Conservation (phyloP, 1,140 invertebrate genomes). For the Pseudomyrmex gracilis region DNA sequence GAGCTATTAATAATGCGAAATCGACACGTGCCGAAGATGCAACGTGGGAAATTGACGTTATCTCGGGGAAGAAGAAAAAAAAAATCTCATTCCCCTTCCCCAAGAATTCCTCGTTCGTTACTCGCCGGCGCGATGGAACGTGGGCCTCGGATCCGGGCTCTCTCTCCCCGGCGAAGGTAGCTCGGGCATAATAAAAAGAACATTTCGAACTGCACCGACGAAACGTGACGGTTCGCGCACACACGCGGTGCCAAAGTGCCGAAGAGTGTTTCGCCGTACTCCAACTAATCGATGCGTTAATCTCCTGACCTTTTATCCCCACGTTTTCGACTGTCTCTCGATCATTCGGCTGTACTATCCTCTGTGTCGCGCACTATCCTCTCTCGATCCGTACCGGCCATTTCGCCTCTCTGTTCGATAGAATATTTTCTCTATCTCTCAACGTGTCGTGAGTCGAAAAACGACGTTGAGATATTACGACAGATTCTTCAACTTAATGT, state of each 20-base stretch:
- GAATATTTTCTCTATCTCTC: conserved; percentile 65
- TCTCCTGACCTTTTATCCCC: conserved; percentile 79
- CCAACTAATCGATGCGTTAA: conserved; percentile 83
- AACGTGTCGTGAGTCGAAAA: conserved; percentile 59
- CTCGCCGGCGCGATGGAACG: background rate
- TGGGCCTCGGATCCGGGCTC: conserved; percentile 4
- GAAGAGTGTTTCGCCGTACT: conserved; percentile 81
- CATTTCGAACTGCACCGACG: conserved; percentile 13
- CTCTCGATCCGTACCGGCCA: conserved; percentile 61
- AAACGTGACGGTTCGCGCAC: conserved; percentile 12
- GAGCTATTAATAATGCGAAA: conserved; percentile 45
- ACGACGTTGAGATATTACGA: conserved; percentile 60
- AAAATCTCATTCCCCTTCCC: background rate
- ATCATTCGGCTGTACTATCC: conserved; percentile 52
- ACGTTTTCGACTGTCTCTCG: conserved; percentile 61
- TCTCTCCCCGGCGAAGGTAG: background rate
- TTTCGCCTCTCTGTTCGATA: conserved; percentile 61
- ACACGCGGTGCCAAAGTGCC: conserved; percentile 79
- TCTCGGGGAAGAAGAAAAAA: background rate
- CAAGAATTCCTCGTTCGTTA: background rate
- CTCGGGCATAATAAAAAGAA: conserved; percentile 70
- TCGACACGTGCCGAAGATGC: conserved; percentile 34
- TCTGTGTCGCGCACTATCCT: conserved; percentile 64
- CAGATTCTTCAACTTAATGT: conserved; percentile 57
- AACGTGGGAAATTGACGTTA: conserved; percentile 7